phyloP scores from a whole-genome alignment of 2,888 invertebrate species.

The Macropis europaea region DNA sequence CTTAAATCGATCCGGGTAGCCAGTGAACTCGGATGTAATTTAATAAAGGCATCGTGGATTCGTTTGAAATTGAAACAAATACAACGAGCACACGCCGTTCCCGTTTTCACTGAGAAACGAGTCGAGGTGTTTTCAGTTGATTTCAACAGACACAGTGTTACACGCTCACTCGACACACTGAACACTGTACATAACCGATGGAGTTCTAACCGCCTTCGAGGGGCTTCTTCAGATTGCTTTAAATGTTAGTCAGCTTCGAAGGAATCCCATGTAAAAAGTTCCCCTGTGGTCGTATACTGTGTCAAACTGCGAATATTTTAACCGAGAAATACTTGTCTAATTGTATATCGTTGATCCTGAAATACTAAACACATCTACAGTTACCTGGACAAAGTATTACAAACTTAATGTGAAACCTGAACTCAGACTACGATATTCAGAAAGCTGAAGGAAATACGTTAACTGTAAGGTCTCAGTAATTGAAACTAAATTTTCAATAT shows the following conservation, averaged over 20 bases:
- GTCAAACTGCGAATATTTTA: slow-evolving; percentile 2
- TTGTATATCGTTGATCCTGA: not conserved
- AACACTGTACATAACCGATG: slow-evolving; percentile 51
- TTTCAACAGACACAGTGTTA: slow-evolving; percentile 3
- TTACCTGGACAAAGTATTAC: no score
- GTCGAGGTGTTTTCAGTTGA: not conserved
- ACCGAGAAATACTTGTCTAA: not conserved
- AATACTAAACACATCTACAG: no score
- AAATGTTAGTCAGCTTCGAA: slow-evolving; percentile 71
- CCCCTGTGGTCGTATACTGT: slow-evolving; percentile 19
- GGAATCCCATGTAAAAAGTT: slow-evolving; percentile 41
- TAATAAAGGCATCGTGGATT: slow-evolving; percentile 4
- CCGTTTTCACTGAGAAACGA: not conserved
- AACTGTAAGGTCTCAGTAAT: no score
- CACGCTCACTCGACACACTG: slow-evolving; percentile 26
- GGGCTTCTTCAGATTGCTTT: slow-evolving; percentile 66
- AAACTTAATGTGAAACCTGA: no score
- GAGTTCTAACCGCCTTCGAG: slow-evolving; percentile 53
- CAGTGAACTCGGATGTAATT: not conserved
- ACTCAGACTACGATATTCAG: no score
- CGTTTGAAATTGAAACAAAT: slow-evolving; percentile 15
- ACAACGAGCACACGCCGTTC: not conserved
- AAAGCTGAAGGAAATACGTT: no score
- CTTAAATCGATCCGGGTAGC: no score
- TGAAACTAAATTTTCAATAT: no score